Evolutionary conservation across 2,888 invertebrate species (phyloP), one percentile per base, ranked within the genome.

Genomic region (Eupithecia exiguata): DNA sequence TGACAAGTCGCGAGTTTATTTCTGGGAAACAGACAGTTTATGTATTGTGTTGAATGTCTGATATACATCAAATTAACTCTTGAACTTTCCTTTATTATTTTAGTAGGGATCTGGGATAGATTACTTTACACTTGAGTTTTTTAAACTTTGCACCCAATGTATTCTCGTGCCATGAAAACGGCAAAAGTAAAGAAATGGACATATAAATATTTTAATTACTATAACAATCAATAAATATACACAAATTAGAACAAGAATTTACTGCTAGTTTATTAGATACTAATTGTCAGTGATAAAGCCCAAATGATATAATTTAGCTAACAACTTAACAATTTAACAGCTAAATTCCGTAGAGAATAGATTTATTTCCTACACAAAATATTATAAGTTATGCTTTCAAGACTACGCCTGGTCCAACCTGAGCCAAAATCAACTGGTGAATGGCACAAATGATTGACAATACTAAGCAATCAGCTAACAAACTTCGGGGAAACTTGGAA

Each of bases 391-490:
- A 53, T 21, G 21, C 6, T 21, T n/a, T 14, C 58, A 25, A 58
- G 58, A 58, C 25, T 58, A 5, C 58, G 58, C 25, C 58, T 58
- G 25, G 14, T 25, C 58, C 58, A 25, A 58, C 65, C 70, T 65
- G 49, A 18, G 49, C 53, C 21, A 35, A 63, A 65, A 7, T 18
- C 35, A 65, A 35, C 46, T 68, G 62, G 49, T 69, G 68, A 74
- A 74, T 74, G 58, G 58, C 65, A 63, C 53, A 67, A 70, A 69
- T 74, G 38, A 72, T 72, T 62, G 21, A 71, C 74, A 74, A 74
- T 71, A 71, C 69, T 12, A 75, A 75, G 72, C 67, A 75, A 70
- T 75, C 70, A 72, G 68, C 70, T 16, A 21, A 65, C 43, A 38
- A 74, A 70, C 65, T 68, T 72, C 62, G 25, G 12, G 43, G n/a